These are phyloP conservation scores for Chionomys nivalis DNA, from an alignment of 2,113 vertebrate species.

Conservation along the genomic window DNA sequence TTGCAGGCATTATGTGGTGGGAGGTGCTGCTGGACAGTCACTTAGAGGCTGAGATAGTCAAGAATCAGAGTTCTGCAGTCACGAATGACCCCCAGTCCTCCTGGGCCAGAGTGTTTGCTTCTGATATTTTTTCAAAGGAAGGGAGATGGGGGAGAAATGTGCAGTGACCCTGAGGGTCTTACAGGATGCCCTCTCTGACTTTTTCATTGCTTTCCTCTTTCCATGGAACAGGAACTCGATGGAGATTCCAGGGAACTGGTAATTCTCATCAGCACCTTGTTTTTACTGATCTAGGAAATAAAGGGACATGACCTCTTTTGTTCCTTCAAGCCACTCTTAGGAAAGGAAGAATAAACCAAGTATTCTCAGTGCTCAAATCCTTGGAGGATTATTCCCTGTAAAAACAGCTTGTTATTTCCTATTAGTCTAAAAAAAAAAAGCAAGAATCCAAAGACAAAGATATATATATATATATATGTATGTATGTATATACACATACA, in stretches of 20 bases:
- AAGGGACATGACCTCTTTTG: not conserved
- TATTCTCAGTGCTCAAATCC: not conserved
- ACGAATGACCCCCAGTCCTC: not conserved
- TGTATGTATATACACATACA: too few species aligned
- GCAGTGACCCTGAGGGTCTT: not conserved
- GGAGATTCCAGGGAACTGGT: not conserved
- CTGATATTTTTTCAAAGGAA: not conserved
- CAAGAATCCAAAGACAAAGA: not conserved
- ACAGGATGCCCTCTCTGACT: not conserved
- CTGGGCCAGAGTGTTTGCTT: not conserved
- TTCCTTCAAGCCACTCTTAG: not conserved
- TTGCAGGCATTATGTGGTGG: not conserved
- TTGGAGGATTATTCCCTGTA: not conserved
- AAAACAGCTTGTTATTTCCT: constrained; percentile 45
- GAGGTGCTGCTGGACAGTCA: not conserved
- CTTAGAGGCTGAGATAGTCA: not conserved
- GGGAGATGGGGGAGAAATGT: not conserved
- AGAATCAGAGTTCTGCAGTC: not conserved
- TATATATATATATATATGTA: not conserved
- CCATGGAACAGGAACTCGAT: not conserved
- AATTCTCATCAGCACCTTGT: not conserved
- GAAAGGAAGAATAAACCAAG: not conserved
- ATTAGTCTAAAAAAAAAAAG: not conserved
- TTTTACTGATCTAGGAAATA: constrained; percentile 5
- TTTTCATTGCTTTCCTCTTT: not conserved